Percentiles rank a stretch among this genome's conserved stretches.
These are phyloP conservation scores for Trichogramma dendrolimi DNA, from an alignment of 2,888 invertebrate genomes.

Conservation along the genomic window DNA sequence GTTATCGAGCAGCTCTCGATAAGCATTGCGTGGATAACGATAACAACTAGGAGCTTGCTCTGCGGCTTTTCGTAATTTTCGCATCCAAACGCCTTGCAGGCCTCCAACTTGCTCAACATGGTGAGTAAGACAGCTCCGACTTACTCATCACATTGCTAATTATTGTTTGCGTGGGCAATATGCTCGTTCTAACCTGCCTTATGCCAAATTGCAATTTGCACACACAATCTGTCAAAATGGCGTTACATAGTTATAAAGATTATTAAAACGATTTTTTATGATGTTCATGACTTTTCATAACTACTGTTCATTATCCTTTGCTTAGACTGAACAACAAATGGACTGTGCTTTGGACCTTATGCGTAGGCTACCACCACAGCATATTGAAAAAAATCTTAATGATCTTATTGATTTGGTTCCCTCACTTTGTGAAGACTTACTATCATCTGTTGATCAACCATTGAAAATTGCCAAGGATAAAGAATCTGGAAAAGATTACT, in stretches of 20 bases:
- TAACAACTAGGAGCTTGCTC: too few relatives aligned
- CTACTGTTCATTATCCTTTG: constrained; percentile 27
- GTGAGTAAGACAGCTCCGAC: too few relatives aligned
- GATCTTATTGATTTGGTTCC: constrained; percentile 97
- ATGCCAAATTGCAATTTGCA: too few relatives aligned
- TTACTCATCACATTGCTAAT: too few relatives aligned
- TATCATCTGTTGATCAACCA: constrained; percentile 97
- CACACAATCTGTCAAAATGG: neutral
- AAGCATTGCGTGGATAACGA: too few relatives aligned
- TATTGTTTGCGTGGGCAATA: too few relatives aligned
- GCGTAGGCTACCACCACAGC: constrained; percentile 97
- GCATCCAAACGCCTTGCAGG: too few relatives aligned
- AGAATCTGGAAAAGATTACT: constrained; percentile 91
- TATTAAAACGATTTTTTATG: neutral
- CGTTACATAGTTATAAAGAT: neutral
- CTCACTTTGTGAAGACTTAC: constrained; percentile 89
- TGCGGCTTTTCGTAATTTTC: too few relatives aligned
- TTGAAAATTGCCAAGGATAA: constrained; percentile 95
- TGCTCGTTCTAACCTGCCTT: too few relatives aligned
- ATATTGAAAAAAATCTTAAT: constrained; percentile 96
- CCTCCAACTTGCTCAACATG: too few relatives aligned
- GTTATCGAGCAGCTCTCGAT: too few relatives aligned
- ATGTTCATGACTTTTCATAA: constrained; percentile 19
- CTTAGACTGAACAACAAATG: constrained; percentile 90
- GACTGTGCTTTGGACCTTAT: constrained; percentile 98